Evolutionary conservation across 2,888 invertebrate genomes (phyloP).

Genomic region (Microdon myrmicae): DNA sequence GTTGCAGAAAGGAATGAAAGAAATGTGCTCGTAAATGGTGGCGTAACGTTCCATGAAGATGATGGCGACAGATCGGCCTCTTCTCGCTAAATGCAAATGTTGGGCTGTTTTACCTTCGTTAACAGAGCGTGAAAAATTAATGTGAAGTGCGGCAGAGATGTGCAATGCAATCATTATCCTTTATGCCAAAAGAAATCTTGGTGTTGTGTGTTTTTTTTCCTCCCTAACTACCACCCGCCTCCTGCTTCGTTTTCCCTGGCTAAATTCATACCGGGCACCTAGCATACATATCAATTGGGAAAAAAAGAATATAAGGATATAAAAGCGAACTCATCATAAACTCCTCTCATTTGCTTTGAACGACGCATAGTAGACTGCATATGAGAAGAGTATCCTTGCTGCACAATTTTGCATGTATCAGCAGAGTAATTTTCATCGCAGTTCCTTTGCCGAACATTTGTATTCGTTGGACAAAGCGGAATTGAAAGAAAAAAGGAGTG

Average conservation of each 20-base stretch:
- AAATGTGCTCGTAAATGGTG: constrained; percentile 24
- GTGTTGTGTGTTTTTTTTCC: too few relatives aligned
- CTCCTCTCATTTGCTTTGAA: constrained; percentile 24
- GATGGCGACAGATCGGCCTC: constrained; percentile 4
- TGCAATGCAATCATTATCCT: constrained; percentile 42
- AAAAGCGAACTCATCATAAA: constrained; percentile 13
- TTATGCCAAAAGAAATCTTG: constrained; percentile 12
- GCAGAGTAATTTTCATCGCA: constrained; percentile 28
- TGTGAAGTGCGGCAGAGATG: constrained; percentile 19
- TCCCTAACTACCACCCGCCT: too few relatives aligned
- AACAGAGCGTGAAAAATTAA: constrained; percentile 32
- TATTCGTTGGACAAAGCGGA: constrained; percentile 7
- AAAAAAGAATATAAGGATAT: too few relatives aligned
- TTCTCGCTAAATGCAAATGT: constrained; percentile 32
- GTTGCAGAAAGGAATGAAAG: constrained; percentile 5
- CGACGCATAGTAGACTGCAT: constrained; percentile 14
- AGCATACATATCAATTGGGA: too few relatives aligned
- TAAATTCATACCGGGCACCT: too few relatives aligned
- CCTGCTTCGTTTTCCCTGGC: too few relatives aligned
- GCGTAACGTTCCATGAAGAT: constrained; percentile 11
- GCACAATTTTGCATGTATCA: constrained; percentile 37
- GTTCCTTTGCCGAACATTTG: constrained; percentile 34
- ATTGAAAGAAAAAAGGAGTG: background rate
- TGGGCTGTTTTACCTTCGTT: constrained; percentile 26
- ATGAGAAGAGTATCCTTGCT: constrained; percentile 18